Evolutionary conservation across 2,888 invertebrate species (phyloP).

Genomic region (Halictus quadricinctus): DNA sequence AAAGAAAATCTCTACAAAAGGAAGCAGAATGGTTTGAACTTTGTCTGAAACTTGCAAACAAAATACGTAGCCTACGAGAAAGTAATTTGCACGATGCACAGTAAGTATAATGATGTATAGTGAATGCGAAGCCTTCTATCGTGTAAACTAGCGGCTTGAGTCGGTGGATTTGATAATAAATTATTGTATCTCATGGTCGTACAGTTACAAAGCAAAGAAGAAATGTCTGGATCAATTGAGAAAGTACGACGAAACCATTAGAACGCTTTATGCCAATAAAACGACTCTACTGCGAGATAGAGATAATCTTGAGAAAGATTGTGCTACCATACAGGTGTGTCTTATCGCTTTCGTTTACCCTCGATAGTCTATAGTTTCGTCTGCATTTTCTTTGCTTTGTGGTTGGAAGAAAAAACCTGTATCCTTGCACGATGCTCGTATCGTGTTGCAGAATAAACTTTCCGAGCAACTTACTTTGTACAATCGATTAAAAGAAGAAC

Average conservation of each 20-base stretch:
- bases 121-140: not conserved
- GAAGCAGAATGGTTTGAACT: not conserved
- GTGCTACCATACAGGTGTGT: constrained; percentile 65
- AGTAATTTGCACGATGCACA: constrained; percentile 19
- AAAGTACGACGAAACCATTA: constrained; percentile 73
- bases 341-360: not conserved
- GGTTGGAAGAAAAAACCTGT: too few relatives aligned
- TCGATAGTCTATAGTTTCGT: not conserved
- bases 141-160: too few relatives aligned
- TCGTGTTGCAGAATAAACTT: constrained; percentile 62
- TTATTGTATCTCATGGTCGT: not conserved
- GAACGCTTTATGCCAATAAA: constrained; percentile 64
- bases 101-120: constrained; percentile 35
- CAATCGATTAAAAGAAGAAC: constrained; percentile 71
- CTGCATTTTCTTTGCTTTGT: not conserved
- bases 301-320: constrained; percentile 55
- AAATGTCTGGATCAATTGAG: constrained; percentile 58
- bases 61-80: not conserved
- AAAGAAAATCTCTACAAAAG: not conserved
- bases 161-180: not conserved
- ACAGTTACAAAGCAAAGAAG: constrained; percentile 65
- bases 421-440: not conserved
- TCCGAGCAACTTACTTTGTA: constrained; percentile 67
- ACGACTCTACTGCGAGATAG: constrained; percentile 62
- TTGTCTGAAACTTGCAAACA: not conserved